Evolutionary conservation across 2,888 invertebrate species (phyloP), one percentile per base, ranked within the genome.

Genomic region (Listrodromus nycthemerus): DNA sequence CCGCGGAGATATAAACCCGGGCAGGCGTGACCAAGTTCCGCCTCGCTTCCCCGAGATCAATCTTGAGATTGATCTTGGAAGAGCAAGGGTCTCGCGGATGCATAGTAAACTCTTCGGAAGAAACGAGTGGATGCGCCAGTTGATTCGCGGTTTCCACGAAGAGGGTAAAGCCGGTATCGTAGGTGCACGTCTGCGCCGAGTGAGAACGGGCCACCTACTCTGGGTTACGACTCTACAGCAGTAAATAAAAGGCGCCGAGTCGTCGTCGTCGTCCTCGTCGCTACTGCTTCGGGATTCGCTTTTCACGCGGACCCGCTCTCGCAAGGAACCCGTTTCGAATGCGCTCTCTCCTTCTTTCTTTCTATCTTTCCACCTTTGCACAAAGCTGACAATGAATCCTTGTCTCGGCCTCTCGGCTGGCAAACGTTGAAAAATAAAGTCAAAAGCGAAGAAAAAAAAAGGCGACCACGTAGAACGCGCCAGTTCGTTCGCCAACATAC

Each of bases 211-310:
- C 83, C 55, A 74, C 74, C 66, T 81, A 33, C 63, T 63, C 79
- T 85, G 87, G 86, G 87, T 88, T 88, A 88, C 85, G 85, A 81
- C 75, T 63, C 80, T 77, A 37, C 55, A 82, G 71, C 61, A 85
- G 79, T 84, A 85, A 85, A 86, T 86, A 85, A 85, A 84, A 85
- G 83, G 85, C 74, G 86, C 82, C 85, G 85, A 83, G 85, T 84
- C 82, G 82, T 78, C 77, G 85, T 30, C 73, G 48, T 83, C 48
- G 84, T 77, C 63, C 67, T 66, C 63, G 41, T 65, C 63, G 69
- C 41, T 67, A 66, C 41, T 27, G 67, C 69, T 61, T 66, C 41
- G 73, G 66, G 27, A 66, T 74, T 33, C 55, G 80, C 74, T 83
- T 84, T 84, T 74, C 86, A 52, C 82, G 58, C 76, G 37, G 37